These are phyloP conservation scores for Rhinoderma darwinii DNA, from an alignment of 2,113 vertebrate genomes.

Conservation along the genomic window DNA sequence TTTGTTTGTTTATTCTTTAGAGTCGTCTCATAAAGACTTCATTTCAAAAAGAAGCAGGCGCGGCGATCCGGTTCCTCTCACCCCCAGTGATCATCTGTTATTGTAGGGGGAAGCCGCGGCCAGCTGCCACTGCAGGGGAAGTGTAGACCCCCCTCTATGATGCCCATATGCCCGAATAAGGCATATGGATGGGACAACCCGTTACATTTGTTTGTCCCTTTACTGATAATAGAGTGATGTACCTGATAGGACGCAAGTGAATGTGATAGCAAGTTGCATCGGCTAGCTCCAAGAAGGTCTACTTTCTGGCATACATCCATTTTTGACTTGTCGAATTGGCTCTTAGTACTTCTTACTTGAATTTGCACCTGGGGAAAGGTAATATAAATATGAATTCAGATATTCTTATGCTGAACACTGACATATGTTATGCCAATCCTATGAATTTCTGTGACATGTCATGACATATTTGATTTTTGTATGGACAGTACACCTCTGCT, in stretches of 20 bases:
- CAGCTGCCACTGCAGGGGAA: too few species aligned
- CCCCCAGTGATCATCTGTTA: too few species aligned
- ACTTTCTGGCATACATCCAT: conserved; percentile 84
- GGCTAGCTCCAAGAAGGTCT: conserved; percentile 82
- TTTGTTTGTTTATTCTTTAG: too few species aligned
- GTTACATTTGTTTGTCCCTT: neutral
- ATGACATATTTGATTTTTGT: neutral
- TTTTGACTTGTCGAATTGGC: conserved; percentile 83
- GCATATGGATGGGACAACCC: too few species aligned
- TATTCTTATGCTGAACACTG: neutral
- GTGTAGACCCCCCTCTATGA: too few species aligned
- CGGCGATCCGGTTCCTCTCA: too few species aligned
- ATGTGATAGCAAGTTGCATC: conserved; percentile 82
- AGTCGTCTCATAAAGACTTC: too few species aligned
- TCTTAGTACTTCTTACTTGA: conserved; percentile 80
- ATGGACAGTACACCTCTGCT: too few species aligned
- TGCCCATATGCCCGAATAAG: too few species aligned
- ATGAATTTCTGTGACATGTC: neutral
- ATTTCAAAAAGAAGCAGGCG: too few species aligned
- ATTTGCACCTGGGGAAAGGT: conserved; percentile 73
- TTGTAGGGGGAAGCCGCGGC: too few species aligned
- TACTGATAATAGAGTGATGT: neutral
- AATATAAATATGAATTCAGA: neutral
- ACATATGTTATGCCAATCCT: neutral
- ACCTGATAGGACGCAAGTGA: conserved; percentile 81